Evolutionary conservation across 2,888 invertebrate species (phyloP).

Genomic region (Synergus gifuensis): DNA sequence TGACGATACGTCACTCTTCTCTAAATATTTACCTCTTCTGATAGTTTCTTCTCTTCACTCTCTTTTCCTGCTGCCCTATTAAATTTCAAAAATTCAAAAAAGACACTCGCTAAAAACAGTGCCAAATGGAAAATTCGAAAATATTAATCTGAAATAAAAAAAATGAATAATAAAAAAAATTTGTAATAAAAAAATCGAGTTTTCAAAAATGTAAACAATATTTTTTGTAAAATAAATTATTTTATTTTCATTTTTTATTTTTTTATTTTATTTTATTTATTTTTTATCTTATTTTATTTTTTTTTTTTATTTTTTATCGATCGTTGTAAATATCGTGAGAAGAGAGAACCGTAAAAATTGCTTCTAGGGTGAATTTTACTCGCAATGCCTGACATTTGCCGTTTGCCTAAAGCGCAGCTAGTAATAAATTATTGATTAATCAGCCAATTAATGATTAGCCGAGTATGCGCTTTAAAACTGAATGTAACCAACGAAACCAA

Average conservation of each 20-base stretch:
- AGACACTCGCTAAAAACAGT: slow-evolving; percentile 39
- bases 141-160: background rate
- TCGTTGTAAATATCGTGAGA: slow-evolving; percentile 54
- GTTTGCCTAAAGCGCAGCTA: slow-evolving; percentile 39
- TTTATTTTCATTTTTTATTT: no score
- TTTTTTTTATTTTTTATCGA: background rate
- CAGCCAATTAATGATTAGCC: slow-evolving; percentile 30
- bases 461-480: slow-evolving; percentile 44
- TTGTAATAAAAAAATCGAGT: background rate
- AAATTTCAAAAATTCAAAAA: slow-evolving; percentile 36
- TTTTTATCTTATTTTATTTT: no score
- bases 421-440: slow-evolving; percentile 32
- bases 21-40: slow-evolving; percentile 53
- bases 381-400: slow-evolving; percentile 43
- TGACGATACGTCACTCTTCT: slow-evolving; percentile 52
- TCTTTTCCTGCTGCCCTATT: background rate
- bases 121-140: background rate
- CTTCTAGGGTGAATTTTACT: slow-evolving; percentile 47
- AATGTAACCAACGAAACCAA: slow-evolving; percentile 36
- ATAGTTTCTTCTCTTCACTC: slow-evolving; percentile 33
- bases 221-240: no score
- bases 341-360: slow-evolving; percentile 47
- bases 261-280: no score
- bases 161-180: background rate
- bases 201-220: no score